These are phyloP conservation scores for Bradysia coprophila DNA, from an alignment of 1,140 invertebrate species.

Conservation along the genomic window DNA sequence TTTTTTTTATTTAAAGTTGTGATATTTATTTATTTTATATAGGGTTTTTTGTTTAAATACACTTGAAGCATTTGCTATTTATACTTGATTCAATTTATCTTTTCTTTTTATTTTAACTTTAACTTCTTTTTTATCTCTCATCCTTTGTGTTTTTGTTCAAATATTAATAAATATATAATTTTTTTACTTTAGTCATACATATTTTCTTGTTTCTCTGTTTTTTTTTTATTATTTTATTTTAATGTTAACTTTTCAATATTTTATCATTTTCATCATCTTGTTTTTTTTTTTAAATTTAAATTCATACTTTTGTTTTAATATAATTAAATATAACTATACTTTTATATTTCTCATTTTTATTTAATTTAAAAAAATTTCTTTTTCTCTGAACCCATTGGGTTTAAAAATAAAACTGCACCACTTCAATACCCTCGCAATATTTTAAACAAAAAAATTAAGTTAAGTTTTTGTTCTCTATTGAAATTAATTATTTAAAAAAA, in stretches of 20 bases:
- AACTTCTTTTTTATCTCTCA: too few species aligned
- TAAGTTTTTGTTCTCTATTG: background rate
- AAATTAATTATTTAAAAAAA: background rate
- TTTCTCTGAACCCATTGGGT: background rate
- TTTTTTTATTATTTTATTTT: background rate
- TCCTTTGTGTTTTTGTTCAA: too few species aligned
- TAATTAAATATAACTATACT: background rate
- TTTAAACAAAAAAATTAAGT: background rate
- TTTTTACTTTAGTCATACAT: too few species aligned
- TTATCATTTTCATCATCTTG: background rate
- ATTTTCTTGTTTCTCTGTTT: background rate
- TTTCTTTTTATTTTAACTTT: too few species aligned
- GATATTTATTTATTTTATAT: too few species aligned
- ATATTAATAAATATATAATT: too few species aligned
- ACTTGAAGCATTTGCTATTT: too few species aligned
- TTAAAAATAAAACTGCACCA: background rate
- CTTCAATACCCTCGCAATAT: background rate
- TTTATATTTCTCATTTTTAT: background rate
- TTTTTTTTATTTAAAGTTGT: too few species aligned
- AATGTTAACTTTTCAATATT: background rate
- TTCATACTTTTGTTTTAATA: background rate
- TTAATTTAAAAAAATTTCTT: background rate
- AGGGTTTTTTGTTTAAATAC: too few species aligned
- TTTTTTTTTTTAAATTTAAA: background rate
- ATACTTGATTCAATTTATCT: too few species aligned